Percentiles rank a stretch among this genome's conserved stretches.
phyloP scores from a whole-genome alignment of 2,888 invertebrate species.

The Diarsia brunnea region DNA sequence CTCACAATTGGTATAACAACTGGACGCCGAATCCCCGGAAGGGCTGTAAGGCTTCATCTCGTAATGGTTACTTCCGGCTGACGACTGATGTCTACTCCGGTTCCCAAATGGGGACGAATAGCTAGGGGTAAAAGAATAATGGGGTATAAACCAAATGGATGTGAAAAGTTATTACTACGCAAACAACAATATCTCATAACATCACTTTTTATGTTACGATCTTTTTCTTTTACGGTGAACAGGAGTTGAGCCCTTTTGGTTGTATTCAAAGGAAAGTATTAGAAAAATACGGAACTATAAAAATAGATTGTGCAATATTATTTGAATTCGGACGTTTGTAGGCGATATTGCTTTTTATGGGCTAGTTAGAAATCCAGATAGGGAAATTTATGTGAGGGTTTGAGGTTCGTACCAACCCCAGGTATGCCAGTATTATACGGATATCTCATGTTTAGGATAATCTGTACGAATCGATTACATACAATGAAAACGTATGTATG shows the following conservation, averaged over 20 bases:
- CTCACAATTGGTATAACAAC: slow-evolving; percentile 88
- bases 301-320: slow-evolving; percentile 53
- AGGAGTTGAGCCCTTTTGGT: slow-evolving; percentile 25
- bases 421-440: no score
- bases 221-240: slow-evolving; percentile 55
- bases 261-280: slow-evolving; percentile 51
- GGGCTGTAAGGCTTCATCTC: slow-evolving; percentile 89
- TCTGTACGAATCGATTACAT: no score
- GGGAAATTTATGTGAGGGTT: slow-evolving; percentile 1
- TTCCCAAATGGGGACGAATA: slow-evolving; percentile 86
- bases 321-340: slow-evolving; percentile 41
- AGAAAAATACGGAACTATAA: slow-evolving; percentile 51
- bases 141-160: slow-evolving; percentile 67
- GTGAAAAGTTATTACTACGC: slow-evolving; percentile 68
- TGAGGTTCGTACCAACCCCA: no score
- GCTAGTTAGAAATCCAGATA: slow-evolving; percentile 27
- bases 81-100: slow-evolving; percentile 83
- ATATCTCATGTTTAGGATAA: no score
- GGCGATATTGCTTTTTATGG: slow-evolving; percentile 45
- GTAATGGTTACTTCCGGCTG: slow-evolving; percentile 85
- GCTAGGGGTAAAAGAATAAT: slow-evolving; percentile 73
- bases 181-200: slow-evolving; percentile 66
- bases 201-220: slow-evolving; percentile 62
- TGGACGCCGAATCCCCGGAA: slow-evolving; percentile 86
- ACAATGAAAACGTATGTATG: not conserved